Percentiles rank a stretch among this genome's conserved stretches.
Conservation (phyloP, 2,113 vertebrate species). For the Ivindomyrus marchei region DNA sequence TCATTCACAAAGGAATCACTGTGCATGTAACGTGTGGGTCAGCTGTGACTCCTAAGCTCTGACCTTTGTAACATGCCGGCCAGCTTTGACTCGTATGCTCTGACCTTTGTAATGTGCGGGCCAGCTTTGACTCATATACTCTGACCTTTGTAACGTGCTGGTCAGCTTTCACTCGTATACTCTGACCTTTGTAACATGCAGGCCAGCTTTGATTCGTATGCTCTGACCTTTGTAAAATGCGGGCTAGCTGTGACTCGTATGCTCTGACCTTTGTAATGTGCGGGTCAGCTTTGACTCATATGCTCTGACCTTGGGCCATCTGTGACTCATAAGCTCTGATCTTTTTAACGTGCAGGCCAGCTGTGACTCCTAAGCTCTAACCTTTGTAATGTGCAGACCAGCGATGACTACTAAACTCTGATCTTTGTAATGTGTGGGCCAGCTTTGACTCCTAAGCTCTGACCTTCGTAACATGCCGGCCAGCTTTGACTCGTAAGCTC, state of each 20-base stretch:
- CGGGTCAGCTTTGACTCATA: too few species aligned
- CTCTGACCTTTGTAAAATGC: neutral
- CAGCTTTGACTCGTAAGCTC: too few species aligned
- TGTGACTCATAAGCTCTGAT: neutral
- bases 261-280: too few species aligned
- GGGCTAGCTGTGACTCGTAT: too few species aligned
- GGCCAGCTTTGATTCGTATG: neutral
- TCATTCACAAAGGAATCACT: conserved; percentile 33
- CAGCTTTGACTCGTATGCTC: too few species aligned
- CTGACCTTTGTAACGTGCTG: too few species aligned
- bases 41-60: too few species aligned
- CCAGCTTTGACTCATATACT: neutral
- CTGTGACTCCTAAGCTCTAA: too few species aligned
- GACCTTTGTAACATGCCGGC: neutral
- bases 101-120: conserved; percentile 5
- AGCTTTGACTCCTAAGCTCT: neutral
- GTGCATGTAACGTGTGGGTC: neutral
- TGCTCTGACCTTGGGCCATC: neutral
- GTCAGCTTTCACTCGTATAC: too few species aligned
- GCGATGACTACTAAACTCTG: too few species aligned
- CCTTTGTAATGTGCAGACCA: conserved; percentile 3
- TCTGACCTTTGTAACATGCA: neutral
- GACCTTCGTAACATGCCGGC: too few species aligned
- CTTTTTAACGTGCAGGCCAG: too few species aligned
- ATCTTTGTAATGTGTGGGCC: conserved; percentile 11